Percentiles rank a stretch among this genome's conserved stretches.
phyloP scores from a whole-genome alignment of 2,113 vertebrate species.

The Hirundichthys speculiger region DNA sequence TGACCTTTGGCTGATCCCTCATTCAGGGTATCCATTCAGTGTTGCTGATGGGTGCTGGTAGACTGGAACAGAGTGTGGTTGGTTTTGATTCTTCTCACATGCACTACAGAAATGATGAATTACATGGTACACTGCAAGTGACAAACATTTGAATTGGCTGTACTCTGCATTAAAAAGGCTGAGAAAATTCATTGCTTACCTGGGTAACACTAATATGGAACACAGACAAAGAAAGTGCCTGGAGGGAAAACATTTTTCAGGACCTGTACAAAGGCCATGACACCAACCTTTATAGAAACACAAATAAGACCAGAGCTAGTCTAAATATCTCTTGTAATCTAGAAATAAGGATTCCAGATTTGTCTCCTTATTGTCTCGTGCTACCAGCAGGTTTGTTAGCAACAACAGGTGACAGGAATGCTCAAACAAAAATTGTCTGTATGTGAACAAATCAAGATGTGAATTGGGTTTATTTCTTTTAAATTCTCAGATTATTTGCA shows the following conservation, averaged over 20 bases:
- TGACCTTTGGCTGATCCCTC: conserved; percentile 35
- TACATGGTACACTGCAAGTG: conserved; percentile 20
- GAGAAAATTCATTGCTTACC: background rate
- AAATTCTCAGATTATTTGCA: conserved; percentile 21
- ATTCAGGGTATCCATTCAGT: conserved; percentile 28
- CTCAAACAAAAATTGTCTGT: no score
- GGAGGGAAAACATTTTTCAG: conserved; percentile 1
- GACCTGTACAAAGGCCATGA: background rate
- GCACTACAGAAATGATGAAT: conserved; percentile 15
- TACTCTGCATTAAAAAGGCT: background rate
- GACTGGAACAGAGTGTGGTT: background rate
- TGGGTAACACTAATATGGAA: background rate
- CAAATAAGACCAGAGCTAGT: background rate
- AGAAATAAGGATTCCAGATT: conserved; percentile 3
- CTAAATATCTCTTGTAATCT: background rate
- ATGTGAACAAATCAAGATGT: conserved; percentile 9
- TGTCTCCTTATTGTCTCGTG: background rate
- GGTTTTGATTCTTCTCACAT: conserved; percentile 3
- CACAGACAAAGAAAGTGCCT: background rate
- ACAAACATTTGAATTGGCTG: conserved; percentile 8
- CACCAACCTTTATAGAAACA: conserved; percentile 3
- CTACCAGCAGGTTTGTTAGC: no score
- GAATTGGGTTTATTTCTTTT: conserved; percentile 26
- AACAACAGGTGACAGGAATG: no score
- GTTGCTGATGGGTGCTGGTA: conserved; percentile 17